Conservation (phyloP, 2,797 vertebrate genomes). For the Lithobates pipiens region DNA sequence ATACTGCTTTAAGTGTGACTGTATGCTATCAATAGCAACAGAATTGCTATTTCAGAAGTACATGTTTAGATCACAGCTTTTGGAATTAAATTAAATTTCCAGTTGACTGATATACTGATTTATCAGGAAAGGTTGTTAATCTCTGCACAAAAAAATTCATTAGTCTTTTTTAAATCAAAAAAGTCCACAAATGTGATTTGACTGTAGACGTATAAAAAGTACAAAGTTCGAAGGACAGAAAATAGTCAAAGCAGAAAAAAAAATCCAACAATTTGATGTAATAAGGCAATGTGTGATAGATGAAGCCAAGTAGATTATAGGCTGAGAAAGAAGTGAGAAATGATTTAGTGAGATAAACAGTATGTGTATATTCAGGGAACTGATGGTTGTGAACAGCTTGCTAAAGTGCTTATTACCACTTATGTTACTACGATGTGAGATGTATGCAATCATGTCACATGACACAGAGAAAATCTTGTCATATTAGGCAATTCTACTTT, state of each 20-base stretch:
- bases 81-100: no score
- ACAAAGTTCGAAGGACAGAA: not conserved
- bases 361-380: constrained; percentile 21
- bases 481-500: no score
- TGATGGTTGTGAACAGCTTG: constrained; percentile 7
- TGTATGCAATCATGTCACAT: not conserved
- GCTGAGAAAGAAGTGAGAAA: constrained; percentile 28
- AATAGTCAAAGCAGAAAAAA: not conserved
- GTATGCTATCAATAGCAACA: no score
- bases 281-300: constrained; percentile 28
- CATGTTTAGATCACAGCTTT: no score
- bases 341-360: constrained; percentile 20
- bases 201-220: not conserved
- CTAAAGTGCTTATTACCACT: constrained; percentile 6
- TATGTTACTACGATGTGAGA: constrained; percentile 1
- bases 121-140: no score
- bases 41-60: no score
- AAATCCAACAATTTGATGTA: constrained; percentile 28
- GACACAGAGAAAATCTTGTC: not conserved
- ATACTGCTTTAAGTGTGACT: no score
- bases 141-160: no score
- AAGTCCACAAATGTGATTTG: not conserved
- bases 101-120: no score
- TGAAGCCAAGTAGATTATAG: constrained; percentile 25
- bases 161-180: no score